Conservation (phyloP, 1,140 invertebrate species). For the Cydia strobilella region DNA sequence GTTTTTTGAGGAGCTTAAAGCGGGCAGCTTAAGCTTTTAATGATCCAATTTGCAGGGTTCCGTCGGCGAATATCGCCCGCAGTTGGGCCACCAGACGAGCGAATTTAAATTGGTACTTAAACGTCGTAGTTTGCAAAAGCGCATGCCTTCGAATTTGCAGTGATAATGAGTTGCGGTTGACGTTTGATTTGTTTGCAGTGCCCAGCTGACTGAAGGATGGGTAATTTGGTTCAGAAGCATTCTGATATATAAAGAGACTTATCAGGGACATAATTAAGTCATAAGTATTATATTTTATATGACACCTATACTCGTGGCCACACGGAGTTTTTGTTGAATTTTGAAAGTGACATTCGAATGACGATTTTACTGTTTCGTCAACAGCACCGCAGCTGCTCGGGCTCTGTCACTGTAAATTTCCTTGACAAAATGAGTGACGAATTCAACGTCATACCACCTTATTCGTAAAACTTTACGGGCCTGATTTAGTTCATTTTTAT, state of each 20-base stretch:
- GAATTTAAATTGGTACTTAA: slow-evolving; percentile 18
- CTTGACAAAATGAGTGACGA: too few species aligned
- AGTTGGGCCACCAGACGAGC: slow-evolving; percentile 37
- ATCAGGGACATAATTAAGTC: too few species aligned
- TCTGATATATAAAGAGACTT: background rate
- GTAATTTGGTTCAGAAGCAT: background rate
- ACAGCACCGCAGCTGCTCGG: too few species aligned
- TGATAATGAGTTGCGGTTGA: slow-evolving; percentile 3
- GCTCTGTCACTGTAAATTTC: too few species aligned
- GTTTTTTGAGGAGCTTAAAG: slow-evolving; percentile 45
- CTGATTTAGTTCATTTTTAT: too few species aligned
- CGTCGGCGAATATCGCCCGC: slow-evolving; percentile 37
- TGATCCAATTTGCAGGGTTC: slow-evolving; percentile 52
- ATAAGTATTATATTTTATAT: too few species aligned
- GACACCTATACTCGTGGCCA: too few species aligned
- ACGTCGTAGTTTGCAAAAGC: background rate
- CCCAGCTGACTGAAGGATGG: background rate
- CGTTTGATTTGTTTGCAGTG: background rate
- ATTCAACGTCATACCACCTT: too few species aligned
- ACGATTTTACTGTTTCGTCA: too few species aligned
- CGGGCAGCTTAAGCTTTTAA: slow-evolving; percentile 49
- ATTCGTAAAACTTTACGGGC: too few species aligned
- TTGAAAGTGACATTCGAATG: too few species aligned
- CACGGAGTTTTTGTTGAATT: too few species aligned
- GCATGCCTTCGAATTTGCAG: background rate